These are phyloP conservation scores for Leptopilina drosophilae DNA, from an alignment of 2,888 invertebrate genomes.

Conservation along the genomic window DNA sequence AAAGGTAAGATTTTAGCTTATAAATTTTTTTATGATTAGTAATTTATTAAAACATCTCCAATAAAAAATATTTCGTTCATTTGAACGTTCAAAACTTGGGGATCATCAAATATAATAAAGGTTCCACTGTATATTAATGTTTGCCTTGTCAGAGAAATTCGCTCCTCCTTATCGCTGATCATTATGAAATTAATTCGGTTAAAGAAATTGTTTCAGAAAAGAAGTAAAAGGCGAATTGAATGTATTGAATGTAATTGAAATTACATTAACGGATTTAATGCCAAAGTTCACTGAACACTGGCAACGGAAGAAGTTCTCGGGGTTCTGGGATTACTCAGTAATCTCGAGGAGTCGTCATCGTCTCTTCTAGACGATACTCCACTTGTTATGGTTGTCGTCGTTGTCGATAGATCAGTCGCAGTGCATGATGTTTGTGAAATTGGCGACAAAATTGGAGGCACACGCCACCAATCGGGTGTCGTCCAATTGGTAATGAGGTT, in stretches of 20 bases:
- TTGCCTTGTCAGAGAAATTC: no score
- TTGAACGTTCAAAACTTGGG: no score
- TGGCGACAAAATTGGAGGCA: constrained; percentile 71
- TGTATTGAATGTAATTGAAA: no score
- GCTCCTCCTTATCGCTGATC: no score
- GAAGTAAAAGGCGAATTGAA: neutral
- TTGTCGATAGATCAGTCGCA: constrained; percentile 69
- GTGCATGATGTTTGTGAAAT: constrained; percentile 69
- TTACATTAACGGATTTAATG: neutral
- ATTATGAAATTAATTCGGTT: no score
- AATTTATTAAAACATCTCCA: no score
- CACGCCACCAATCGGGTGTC: constrained; percentile 77
- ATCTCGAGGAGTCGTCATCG: constrained; percentile 47
- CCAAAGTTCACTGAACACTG: constrained; percentile 58
- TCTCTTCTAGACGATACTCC: constrained; percentile 51
- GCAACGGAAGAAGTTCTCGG: constrained; percentile 58
- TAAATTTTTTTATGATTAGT: no score
- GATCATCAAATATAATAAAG: no score
- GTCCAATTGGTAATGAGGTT: constrained; percentile 77
- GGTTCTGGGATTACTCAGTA: constrained; percentile 38
- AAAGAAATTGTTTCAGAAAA: neutral
- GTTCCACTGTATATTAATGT: no score
- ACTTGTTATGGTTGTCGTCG: constrained; percentile 46
- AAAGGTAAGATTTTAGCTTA: no score
- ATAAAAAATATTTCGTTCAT: no score